Evolutionary conservation across 2,888 invertebrate genomes (phyloP), one percentile per base, ranked within the genome.

Genomic region (Aphrophora alni): DNA sequence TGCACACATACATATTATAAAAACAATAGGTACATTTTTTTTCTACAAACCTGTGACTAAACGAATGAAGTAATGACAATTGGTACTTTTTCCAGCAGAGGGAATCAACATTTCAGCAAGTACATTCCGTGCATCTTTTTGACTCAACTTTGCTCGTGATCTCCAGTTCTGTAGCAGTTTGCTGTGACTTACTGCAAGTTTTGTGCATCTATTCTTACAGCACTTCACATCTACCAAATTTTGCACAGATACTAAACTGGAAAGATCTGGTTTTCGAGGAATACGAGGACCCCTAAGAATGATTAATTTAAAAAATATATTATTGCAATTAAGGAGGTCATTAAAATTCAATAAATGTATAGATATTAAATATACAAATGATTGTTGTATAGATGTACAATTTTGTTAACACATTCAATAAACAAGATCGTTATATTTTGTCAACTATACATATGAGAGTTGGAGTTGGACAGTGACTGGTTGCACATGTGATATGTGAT

Each of bases 101-200:
- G 77, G 77, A 10, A 28, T 69, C n/a, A 38, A 28, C 77, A 77
- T 77, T 70, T 77, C 77, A 5, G 77, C 77, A n/a, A 77, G 25
- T 24, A 77, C 77, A 38, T 17, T 17, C 17, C 77, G 68, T 26
- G 77, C 77, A 33, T 77, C 70, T 24, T 25, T 33, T 38, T 77
- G 77, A 7, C 69, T 24, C 7, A 70, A 21, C n/a, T 69, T 68
- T 8, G 70, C 27, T 25, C 70, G 59, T 12, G 24, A 0, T 8
- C 77, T 28, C 77, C 77, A 76, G 27, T 28, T 76, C 21, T 59
- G 28, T 5, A 76, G 7, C 24, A 76, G 12, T 10, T 33, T 26
- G 68, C 27, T n/a, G 21, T 76, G 76, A 33, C 17, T 68, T 28
- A 33, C 14, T 5, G 70, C 28, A 17, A 77, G 25, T 5, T 38